Evolutionary conservation across 2,113 vertebrate genomes (phyloP), one percentile per base, ranked within the genome.

Genomic region (Laterallus jamaicensis): DNA sequence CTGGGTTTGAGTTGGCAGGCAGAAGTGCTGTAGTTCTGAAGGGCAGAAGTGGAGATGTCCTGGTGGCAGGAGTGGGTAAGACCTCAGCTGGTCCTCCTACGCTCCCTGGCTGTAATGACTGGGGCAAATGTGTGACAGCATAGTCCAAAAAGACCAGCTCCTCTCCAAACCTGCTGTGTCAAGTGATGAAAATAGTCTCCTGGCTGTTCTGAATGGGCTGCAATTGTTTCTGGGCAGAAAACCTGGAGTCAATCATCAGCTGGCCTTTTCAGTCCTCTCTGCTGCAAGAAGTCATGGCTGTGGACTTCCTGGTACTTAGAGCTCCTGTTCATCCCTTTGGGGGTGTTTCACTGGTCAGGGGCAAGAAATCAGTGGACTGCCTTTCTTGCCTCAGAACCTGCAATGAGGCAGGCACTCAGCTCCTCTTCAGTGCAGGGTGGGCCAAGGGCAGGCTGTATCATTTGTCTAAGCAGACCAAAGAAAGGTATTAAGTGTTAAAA

Each of bases 401-500:
- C 50, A 49, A 0, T 62, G n/a, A 64, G 59, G 67, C 35, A 70
- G 50, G 15, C 25, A 70, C 37, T 69, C 11, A 29, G 79, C 87
- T 67, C 32, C 28, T 77, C n/a, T 87, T 29, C 11, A 9, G 35
- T 66, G 52, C 83, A 42, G 52, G 37, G 17, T 82, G 91, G 91
- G 82, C 78, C 32, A 37, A 37, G 79, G 88, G 49, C 75, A 29
- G 0, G 12, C 76, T 86, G 2, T 40, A 25, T 47, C 28, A 14
- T 81, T 92, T 83, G 59, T 68, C 58, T 59, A 50, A 93, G 82
- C 82, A 88, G 90, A 9, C 79, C 92, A 80, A 75, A 71, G 93
- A 96, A 83, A 94, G 92, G 82, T 90, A 86, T 64, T 10, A 12
- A 93, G 90, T 92, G 85, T 84, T 93, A 81, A 96, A 97, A 76